A percentile compares a stretch with the other conserved stretches of the same genome.
phyloP scores from a whole-genome alignment of 2,888 invertebrate species.

The Leucophora obtusa region DNA sequence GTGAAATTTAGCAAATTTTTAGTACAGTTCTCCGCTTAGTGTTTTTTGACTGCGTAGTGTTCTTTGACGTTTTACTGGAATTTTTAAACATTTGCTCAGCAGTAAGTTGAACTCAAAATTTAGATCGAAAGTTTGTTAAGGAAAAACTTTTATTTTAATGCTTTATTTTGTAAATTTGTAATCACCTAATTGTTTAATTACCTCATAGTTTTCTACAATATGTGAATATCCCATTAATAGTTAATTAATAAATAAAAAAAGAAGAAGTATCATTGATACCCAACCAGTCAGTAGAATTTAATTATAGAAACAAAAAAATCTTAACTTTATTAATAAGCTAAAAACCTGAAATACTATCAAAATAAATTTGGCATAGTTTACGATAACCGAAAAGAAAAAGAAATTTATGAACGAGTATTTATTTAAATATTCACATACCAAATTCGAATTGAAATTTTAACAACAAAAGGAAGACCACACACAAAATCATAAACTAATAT shows the following conservation, averaged over 20 bases:
- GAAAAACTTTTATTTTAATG: too few species aligned
- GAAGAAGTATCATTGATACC: not conserved
- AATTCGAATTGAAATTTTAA: conserved; percentile 2
- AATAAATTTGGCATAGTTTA: conserved; percentile 75
- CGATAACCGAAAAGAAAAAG: conserved; percentile 52
- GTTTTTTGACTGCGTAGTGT: too few species aligned
- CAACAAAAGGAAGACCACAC: conserved; percentile 42
- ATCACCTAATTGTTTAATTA: too few species aligned
- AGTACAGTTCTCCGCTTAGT: too few species aligned
- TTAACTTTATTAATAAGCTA: conserved; percentile 38
- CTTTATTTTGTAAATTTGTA: too few species aligned
- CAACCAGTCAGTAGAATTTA: not conserved
- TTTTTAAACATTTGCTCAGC: too few species aligned
- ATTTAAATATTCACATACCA: conserved; percentile 47
- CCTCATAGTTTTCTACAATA: too few species aligned
- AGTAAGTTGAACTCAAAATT: too few species aligned
- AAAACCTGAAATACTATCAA: conserved; percentile 66
- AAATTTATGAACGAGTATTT: conserved; percentile 30
- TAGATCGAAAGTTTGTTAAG: too few species aligned
- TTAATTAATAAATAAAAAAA: not conserved
- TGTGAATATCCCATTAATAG: too few species aligned
- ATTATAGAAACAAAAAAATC: conserved; percentile 11
- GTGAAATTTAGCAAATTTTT: too few species aligned
- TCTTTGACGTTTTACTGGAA: too few species aligned
- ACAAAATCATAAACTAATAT: conserved; percentile 11